Evolutionary conservation across 2,888 invertebrate species (phyloP), one percentile per base, ranked within the genome.

Genomic region (Auanema sp.): DNA sequence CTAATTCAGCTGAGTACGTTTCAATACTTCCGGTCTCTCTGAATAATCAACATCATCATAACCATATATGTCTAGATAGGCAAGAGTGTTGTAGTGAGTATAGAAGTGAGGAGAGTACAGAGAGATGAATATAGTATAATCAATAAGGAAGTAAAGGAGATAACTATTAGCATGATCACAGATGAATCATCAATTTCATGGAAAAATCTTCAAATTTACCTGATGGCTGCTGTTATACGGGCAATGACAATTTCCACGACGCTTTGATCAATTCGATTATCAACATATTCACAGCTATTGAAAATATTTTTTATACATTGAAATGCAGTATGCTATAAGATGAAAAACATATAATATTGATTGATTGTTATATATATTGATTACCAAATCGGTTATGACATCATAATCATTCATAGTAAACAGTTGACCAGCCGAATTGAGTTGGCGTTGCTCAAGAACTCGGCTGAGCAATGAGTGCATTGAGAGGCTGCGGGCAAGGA

Each of bases 241-340:
- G 93, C 92, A 66, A 95, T 90, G 85, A 93, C 93, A 83, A 95
- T 93, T 86, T 95, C 94, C 75, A 94, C 92, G 67, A 94, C 91
- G 77, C 92, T 92, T 86, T 95, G 94, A 58, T 80, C 80, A 3
- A 73, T 61, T 18, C 66, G 61, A 25, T 91, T 92, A 73, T 90
- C 89, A 54, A 90, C 89, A 84, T 93, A 95, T 80, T 91, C 91
- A 3, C 90, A 88, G 68, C 90, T 88, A 68, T 91, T 91, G 65
- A 92, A 90, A 73, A 94, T 92, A 71, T 90, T 89, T 68, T 85
- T 84, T 41, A 88, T 86, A 59, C 84, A 85, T 83, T 89, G 88
- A 83, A 93, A 90, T 84, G 92, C 92, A 87, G 91, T 90, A 51
- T 73, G 74, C 79, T 79, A 65, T 58, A 78, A 60, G 18, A 12